Evolutionary conservation across 2,113 vertebrate species (phyloP).

Genomic region (Limnothrissa miodon): DNA sequence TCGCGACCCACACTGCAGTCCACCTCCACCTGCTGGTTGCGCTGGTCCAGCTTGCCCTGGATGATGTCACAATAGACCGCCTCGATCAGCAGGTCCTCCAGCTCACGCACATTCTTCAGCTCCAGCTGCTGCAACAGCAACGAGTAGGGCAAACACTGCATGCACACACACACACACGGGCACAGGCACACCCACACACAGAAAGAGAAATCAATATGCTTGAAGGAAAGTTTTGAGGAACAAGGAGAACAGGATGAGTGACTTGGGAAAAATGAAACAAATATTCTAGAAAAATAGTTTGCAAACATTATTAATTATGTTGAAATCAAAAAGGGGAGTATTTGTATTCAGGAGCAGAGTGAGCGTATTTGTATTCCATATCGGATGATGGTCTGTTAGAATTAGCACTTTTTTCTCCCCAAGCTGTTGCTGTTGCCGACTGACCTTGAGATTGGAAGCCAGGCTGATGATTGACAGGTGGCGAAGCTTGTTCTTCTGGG

Average conservation of each 20-base stretch:
- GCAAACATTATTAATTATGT: too few species aligned
- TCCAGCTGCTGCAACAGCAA: constrained; percentile 96
- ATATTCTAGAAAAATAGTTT: neutral
- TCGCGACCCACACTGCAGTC: constrained; percentile 95
- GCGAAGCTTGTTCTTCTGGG: constrained; percentile 94
- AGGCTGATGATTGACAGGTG: constrained; percentile 94
- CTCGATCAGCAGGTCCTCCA: constrained; percentile 97
- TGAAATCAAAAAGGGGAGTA: neutral
- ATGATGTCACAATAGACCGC: constrained; percentile 99
- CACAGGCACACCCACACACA: constrained; percentile 29
- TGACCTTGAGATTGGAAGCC: constrained; percentile 95
- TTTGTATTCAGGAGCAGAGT: neutral
- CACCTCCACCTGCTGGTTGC: constrained; percentile 96
- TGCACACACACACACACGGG: neutral
- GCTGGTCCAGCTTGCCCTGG: constrained; percentile 96
- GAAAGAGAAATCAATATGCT: constrained; percentile 37
- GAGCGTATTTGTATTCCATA: too few species aligned
- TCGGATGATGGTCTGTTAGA: too few species aligned
- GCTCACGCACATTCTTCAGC: constrained; percentile 93
- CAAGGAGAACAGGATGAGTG: constrained; percentile 37
- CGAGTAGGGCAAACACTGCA: constrained; percentile 89
- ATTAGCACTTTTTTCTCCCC: too few species aligned
- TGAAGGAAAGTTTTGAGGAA: neutral
- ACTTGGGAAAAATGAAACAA: constrained; percentile 7
- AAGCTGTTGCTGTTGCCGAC: neutral